Evolutionary conservation across 1,140 invertebrate species (phyloP).

Genomic region (Macrostomum lignano): DNA sequence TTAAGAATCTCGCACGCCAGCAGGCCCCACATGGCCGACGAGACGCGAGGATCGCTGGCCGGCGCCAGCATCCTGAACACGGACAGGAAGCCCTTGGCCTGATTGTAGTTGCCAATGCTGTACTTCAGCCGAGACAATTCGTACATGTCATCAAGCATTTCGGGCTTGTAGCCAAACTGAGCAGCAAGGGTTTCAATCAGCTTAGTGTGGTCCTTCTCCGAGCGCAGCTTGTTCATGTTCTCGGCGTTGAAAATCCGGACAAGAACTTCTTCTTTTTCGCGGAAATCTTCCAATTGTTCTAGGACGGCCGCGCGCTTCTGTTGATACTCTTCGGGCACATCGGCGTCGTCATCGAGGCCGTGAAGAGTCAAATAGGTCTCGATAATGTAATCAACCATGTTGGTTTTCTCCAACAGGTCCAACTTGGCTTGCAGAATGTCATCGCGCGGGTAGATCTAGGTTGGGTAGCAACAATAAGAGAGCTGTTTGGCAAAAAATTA

Average conservation of each 20-base stretch:
- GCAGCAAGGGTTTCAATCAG: not conserved
- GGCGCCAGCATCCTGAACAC: constrained; percentile 76
- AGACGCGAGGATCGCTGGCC: constrained; percentile 66
- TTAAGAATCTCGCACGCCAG: constrained; percentile 83
- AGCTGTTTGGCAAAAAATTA: constrained; percentile 32
- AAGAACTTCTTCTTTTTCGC: constrained; percentile 33
- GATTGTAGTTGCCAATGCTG: constrained; percentile 85
- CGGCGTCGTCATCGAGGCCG: constrained; percentile 31
- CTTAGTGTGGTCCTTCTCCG: not conserved
- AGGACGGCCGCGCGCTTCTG: not conserved
- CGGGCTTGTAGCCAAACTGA: constrained; percentile 44
- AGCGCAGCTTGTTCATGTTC: not conserved
- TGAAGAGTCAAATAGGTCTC: constrained; percentile 79
- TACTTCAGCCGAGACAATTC: constrained; percentile 82
- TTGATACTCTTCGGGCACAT: not conserved
- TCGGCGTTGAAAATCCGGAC: not conserved
- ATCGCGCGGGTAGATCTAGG: not conserved
- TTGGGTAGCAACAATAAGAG: not conserved
- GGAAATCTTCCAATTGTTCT: constrained; percentile 14
- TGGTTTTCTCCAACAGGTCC: constrained; percentile 76
- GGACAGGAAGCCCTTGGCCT: constrained; percentile 70
- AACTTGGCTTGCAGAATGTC: constrained; percentile 55
- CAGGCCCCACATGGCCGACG: constrained; percentile 88
- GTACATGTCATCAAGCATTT: constrained; percentile 74
- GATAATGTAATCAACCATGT: constrained; percentile 95